Base-by-base conservation (phyloP, 1,140 invertebrate genomes). In the Drosophila persimilis region DNA sequence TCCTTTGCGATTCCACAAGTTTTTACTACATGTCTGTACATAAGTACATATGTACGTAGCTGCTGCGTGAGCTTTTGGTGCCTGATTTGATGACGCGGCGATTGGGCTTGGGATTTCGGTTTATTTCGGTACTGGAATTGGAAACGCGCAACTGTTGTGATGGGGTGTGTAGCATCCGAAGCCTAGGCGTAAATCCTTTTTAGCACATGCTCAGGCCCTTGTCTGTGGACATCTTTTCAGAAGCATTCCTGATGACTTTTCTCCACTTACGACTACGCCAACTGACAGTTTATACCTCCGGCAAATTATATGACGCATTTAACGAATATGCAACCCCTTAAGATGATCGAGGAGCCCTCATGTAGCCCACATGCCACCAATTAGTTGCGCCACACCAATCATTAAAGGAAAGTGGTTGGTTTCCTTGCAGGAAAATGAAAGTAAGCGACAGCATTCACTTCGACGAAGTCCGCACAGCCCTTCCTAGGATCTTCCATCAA, bases 81-180 rank as follows among this genome's bases (percentile, higher is more conserved):
- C 69, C 69, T 88, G 70, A 86, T 80, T 85, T 85, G 80, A 85
- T 85, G 80, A 86, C 81, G 77, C 62, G 41, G 63, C 71, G 48
- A 47, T 45, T 52, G 51, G 35, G 46, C 43, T 73, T 43, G 46
- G 56, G 43, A 55, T 73, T 75, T 65, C 59, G 80, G 53, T 64
- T 66, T 43, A 72, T 47, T 57, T 63, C 67, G 63, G 51, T 57
- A 64, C 75, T 63, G 22, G 35, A 52, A 57, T 61, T 64, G 51
- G 17, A 22, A 22, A 26, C 22, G 44, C 31, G 29, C 35, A 55
- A 41, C 20, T 69, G 57, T 80, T 85, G 76, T 73, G 73, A 64
- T 86, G 73, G 80, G 67, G 64, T 46, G 11, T 39, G 31, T 39
- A 47, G 31, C 55, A 13, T 60, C 29, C 57, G 65, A 67, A 59